Percentiles rank a stretch among this genome's conserved stretches.
phyloP scores from a whole-genome alignment of 2,797 vertebrate genomes.

The Novumbra hubbsi region DNA sequence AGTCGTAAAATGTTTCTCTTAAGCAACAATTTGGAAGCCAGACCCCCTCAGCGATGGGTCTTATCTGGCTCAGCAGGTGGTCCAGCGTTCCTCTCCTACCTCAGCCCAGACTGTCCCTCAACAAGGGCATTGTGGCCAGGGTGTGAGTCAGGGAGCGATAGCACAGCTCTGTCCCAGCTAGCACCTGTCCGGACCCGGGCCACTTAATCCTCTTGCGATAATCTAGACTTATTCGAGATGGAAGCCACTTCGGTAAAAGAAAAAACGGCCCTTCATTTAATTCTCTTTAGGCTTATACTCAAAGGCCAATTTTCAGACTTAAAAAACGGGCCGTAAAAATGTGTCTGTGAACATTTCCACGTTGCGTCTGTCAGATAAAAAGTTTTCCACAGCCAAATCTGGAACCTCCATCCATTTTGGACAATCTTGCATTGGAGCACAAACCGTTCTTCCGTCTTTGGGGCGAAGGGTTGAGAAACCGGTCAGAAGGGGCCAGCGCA shows the following conservation, averaged over 20 bases:
- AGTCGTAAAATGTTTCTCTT: background rate
- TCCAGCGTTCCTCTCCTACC: slow-evolving; percentile 29
- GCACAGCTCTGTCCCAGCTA: background rate
- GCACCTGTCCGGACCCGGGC: background rate
- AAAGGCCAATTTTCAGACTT: too few species aligned
- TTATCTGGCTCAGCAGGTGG: slow-evolving; percentile 53
- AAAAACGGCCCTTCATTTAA: background rate
- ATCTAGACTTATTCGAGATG: background rate
- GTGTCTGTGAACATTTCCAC: background rate
- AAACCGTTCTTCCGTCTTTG: too few species aligned
- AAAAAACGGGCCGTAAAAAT: too few species aligned
- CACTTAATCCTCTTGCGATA: background rate
- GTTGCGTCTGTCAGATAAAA: background rate
- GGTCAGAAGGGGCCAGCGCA: slow-evolving; percentile 36
- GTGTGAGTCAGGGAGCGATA: slow-evolving; percentile 27
- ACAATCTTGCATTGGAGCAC: background rate
- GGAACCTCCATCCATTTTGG: slow-evolving; percentile 8
- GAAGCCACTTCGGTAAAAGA: background rate
- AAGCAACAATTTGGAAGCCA: slow-evolving; percentile 5
- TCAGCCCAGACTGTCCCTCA: slow-evolving; percentile 11
- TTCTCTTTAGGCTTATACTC: too few species aligned
- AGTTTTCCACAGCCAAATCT: slow-evolving; percentile 19
- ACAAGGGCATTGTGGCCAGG: slow-evolving; percentile 25
- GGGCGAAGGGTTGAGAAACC: too few species aligned
- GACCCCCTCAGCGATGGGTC: slow-evolving; percentile 6